Evolutionary conservation across 2,113 vertebrate species (phyloP), one percentile per base, ranked within the genome.

Genomic region (Lutjanus erythropterus): DNA sequence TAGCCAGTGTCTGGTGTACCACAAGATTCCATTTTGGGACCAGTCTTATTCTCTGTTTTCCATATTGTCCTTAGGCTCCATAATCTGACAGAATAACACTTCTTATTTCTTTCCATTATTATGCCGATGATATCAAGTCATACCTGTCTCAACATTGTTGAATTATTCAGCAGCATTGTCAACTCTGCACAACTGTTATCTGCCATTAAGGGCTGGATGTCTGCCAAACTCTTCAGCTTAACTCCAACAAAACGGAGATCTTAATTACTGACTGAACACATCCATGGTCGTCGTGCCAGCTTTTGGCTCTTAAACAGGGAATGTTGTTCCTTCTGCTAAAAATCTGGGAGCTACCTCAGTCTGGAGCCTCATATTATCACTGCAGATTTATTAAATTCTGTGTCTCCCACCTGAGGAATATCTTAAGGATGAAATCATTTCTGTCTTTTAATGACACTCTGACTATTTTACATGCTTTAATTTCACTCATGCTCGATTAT

Each of bases 131-230:
- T 49, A 55, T 70, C 18, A 50, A 55, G 31, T 37, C 12, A 46
- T 59, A 79, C 35, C 72, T 72, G 47, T 47, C 47, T 33, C 31
- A 56, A 9, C 9, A 23, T 49, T 19, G 31, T 35, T 75, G 27
- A 71, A 76, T 80, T 53, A 76, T 76, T 66, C 42, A 71, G 41
- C 49, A 31, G 19, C 59, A 41, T n/a, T 53, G 62, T 68, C n/a
- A 46, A 41, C 15, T 64, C 53, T 33, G 66, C n/a, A 50, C 71
- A 76, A 60, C 47, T 80, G 66, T 83, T 75, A 78, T 78, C 74
- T 70, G 59, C 47, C 29, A 76, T 86, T 79, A 81, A 60, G 67
- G 21, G 52, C 37, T 61, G 85, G 64, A 71, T 68, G 71, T 4
- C 67, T 78, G 68, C 77, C 82, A 74, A 6, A 53, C 52, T 83